These are phyloP conservation scores for Crocuta crocuta DNA, from an alignment of 2,113 vertebrate genomes.

Conservation along the genomic window DNA sequence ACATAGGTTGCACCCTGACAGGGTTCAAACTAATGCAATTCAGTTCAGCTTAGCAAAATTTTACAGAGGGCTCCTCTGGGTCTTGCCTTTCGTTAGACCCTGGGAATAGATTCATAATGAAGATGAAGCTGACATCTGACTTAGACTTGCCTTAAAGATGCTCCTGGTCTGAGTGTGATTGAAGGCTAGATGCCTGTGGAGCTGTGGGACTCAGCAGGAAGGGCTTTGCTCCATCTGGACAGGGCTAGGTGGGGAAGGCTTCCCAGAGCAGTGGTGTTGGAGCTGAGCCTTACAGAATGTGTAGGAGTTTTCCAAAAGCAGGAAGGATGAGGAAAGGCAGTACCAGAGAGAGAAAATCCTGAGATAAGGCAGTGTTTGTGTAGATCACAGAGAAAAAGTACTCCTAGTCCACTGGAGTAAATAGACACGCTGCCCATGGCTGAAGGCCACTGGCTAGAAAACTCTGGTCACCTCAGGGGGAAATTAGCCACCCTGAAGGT, in stretches of 20 bases:
- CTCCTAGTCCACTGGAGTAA: background rate
- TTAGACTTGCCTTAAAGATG: background rate
- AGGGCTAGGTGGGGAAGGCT: background rate
- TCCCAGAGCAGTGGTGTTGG: background rate
- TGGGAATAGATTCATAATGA: background rate
- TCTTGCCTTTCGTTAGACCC: background rate
- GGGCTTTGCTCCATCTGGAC: background rate
- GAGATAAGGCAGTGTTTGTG: background rate
- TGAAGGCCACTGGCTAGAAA: background rate
- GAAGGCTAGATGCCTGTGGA: background rate
- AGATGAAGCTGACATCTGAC: conserved; percentile 19
- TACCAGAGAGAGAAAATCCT: background rate
- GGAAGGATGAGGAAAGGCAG: background rate
- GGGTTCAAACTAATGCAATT: background rate
- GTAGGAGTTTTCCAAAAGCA: conserved; percentile 19
- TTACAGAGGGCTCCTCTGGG: background rate
- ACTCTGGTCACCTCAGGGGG: background rate
- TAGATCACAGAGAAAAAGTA: background rate
- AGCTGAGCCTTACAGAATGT: background rate
- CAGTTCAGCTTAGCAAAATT: background rate
- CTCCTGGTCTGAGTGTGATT: background rate
- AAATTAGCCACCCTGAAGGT: background rate
- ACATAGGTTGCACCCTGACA: background rate
- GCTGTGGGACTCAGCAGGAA: background rate
- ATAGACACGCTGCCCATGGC: background rate